Conservation (phyloP, 2,113 vertebrate genomes). For the Cichladusa arquata region DNA sequence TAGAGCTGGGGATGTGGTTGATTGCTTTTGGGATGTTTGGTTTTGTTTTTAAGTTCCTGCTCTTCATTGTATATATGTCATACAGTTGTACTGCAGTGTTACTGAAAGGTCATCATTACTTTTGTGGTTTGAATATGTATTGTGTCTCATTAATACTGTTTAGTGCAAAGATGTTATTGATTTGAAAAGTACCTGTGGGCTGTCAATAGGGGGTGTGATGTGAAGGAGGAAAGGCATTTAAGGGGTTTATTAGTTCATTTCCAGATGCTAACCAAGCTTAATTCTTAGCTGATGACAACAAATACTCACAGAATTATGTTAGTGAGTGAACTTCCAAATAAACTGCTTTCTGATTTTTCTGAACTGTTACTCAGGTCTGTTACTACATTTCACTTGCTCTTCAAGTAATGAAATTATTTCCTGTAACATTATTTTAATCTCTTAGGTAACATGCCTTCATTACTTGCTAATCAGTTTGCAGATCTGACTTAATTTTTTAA, state of each 20-base stretch:
- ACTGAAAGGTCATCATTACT: not conserved
- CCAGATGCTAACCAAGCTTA: not conserved
- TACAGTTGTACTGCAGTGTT: not conserved
- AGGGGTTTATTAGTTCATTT: not conserved
- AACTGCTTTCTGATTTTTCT: not conserved
- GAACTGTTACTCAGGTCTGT: not conserved
- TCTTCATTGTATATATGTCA: not conserved
- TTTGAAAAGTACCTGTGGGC: slow-evolving; percentile 47
- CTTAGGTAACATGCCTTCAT: not conserved
- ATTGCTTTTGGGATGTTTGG: not conserved
- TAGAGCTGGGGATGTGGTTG: not conserved
- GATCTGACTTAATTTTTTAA: not conserved
- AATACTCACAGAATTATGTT: not conserved
- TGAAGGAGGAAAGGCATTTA: slow-evolving; percentile 27
- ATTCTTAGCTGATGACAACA: slow-evolving; percentile 5
- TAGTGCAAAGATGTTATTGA: not conserved
- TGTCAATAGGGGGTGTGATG: slow-evolving; percentile 58
- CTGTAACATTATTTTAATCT: not conserved
- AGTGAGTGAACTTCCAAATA: not conserved
- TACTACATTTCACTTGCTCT: not conserved
- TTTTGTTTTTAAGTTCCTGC: not conserved
- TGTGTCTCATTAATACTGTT: not conserved
- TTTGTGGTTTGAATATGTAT: not conserved
- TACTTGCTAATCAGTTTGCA: not conserved
- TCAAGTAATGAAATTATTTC: slow-evolving; percentile 1